A percentile compares a stretch with the other conserved stretches of the same genome.
Conservation (phyloP, 1,140 invertebrate species). For the Whitmania pigra region DNA sequence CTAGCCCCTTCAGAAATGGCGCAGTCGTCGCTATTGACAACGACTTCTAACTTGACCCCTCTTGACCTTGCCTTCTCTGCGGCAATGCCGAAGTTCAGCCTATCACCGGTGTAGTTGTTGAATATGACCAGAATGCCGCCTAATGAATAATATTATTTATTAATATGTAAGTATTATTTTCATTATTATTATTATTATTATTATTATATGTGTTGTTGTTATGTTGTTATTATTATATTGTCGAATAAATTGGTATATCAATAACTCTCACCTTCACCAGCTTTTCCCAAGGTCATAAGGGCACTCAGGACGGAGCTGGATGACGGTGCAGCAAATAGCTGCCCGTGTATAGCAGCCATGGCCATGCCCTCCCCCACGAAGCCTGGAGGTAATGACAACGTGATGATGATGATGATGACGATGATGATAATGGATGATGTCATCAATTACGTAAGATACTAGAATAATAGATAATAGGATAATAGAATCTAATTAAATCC, state of each 20-base stretch:
- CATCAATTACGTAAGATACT: no score
- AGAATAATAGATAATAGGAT: no score
- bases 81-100: conserved; percentile 71
- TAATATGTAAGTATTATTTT: no score
- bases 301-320: conserved; percentile 57
- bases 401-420: not conserved
- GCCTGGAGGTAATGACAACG: no score
- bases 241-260: not conserved
- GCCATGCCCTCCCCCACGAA: conserved; percentile 66
- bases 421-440: not conserved
- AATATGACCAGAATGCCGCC: conserved; percentile 61
- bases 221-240: no score
- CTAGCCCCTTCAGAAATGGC: conserved; percentile 47
- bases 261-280: conserved; percentile 22
- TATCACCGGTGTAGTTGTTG: conserved; percentile 75
- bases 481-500: no score
- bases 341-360: conserved; percentile 59
- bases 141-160: conserved; percentile 33
- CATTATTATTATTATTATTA: no score
- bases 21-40: conserved; percentile 61
- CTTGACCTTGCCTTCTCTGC: conserved; percentile 55
- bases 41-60: conserved; percentile 53
- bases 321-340: conserved; percentile 63
- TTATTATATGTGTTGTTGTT: no score
- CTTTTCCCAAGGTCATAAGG: conserved; percentile 48